These are phyloP conservation scores for Zaprionus lineosus DNA, from an alignment of 2,888 invertebrate species.

Conservation along the genomic window DNA sequence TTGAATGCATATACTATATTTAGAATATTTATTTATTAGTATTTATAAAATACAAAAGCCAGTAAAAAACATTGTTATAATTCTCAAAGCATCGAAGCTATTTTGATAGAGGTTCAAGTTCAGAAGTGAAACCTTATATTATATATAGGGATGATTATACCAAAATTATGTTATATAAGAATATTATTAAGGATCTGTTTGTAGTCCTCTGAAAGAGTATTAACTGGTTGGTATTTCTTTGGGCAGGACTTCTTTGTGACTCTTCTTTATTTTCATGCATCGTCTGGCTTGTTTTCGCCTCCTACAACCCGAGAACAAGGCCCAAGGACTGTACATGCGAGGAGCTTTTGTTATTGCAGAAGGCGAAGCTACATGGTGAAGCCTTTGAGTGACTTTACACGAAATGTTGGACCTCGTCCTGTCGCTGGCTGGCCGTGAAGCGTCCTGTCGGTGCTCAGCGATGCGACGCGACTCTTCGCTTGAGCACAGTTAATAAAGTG, in stretches of 20 bases:
- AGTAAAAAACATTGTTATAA: no score
- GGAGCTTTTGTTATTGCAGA: constrained; percentile 51
- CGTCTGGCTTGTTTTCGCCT: constrained; percentile 68
- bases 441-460: constrained; percentile 72
- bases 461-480: constrained; percentile 68
- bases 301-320: constrained; percentile 66
- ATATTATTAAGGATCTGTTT: no score
- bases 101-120: no score
- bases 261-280: constrained; percentile 54
- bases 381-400: constrained; percentile 76
- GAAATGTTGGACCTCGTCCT: constrained; percentile 47
- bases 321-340: constrained; percentile 44
- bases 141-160: no score
- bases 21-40: no score
- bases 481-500: constrained; percentile 76
- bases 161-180: no score
- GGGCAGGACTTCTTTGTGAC: constrained; percentile 16
- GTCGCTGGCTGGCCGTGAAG: constrained; percentile 72
- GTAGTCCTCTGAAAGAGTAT: constrained; percentile 18
- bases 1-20: no score
- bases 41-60: no score
- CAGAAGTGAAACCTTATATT: no score
- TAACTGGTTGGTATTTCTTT: constrained; percentile 10
- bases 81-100: no score
- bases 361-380: constrained; percentile 72